Evolutionary conservation across 2,888 invertebrate genomes (phyloP).

Genomic region (Camponotus fellah): DNA sequence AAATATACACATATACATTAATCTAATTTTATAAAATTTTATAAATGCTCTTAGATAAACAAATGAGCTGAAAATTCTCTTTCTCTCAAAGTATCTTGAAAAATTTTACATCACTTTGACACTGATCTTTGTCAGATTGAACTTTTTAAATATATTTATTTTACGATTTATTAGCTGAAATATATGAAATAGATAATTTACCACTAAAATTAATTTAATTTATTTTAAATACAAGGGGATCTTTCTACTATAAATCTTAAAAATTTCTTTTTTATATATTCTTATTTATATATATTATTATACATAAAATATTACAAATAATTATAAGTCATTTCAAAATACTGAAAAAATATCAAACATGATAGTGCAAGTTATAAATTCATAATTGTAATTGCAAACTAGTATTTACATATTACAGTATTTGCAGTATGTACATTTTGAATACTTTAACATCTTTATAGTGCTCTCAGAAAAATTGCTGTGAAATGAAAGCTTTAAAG

Average conservation of each 20-base stretch:
- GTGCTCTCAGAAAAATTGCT: not conserved
- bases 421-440: not conserved
- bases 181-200: not conserved
- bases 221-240: not conserved
- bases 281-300: not conserved
- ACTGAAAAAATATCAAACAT: not conserved
- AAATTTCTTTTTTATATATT: not conserved
- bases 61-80: not conserved
- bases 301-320: not conserved
- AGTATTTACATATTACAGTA: not conserved
- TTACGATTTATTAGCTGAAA: not conserved
- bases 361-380: not conserved
- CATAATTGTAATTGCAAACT: not conserved
- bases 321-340: not conserved
- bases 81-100: not conserved
- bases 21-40: not conserved
- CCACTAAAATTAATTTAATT: not conserved
- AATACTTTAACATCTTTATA: not conserved
- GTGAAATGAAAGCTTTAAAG: not conserved
- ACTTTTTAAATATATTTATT: not conserved
- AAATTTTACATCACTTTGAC: not conserved
- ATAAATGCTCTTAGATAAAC: not conserved
- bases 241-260: not conserved
- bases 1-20: not conserved
- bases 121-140: not conserved